Conservation (phyloP, 1,140 invertebrate genomes). For the Drusus annulatus region DNA sequence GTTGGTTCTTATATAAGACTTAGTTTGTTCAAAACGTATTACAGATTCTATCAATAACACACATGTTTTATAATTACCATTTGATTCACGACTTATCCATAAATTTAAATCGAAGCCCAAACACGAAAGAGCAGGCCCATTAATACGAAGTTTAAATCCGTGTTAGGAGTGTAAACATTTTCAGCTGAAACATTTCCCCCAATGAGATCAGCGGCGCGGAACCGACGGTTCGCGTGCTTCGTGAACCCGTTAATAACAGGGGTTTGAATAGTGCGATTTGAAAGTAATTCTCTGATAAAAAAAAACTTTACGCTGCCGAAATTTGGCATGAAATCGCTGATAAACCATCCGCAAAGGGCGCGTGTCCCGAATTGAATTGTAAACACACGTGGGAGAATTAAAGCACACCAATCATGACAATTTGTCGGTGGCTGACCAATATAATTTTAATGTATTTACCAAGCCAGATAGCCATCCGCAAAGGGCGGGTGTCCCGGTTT, state of each 20-base stretch:
- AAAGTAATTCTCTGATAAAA: neutral
- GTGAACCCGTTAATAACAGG: conserved; percentile 1
- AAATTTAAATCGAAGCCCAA: neutral
- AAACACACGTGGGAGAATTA: too few species aligned
- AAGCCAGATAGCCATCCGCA: too few species aligned
- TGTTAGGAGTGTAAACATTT: neutral
- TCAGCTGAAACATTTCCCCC: neutral
- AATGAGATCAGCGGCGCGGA: conserved; percentile 5
- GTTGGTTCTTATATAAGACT: too few species aligned
- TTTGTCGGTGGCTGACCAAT: neutral
- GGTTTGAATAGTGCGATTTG: neutral
- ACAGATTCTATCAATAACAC: too few species aligned
- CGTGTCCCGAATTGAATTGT: neutral
- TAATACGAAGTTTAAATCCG: neutral
- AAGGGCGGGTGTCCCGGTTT: too few species aligned
- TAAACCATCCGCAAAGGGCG: conserved; percentile 9
- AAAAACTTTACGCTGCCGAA: neutral
- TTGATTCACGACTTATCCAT: neutral
- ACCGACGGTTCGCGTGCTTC: conserved; percentile 13
- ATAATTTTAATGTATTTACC: too few species aligned
- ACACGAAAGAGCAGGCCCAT: neutral
- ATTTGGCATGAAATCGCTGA: conserved; percentile 14
- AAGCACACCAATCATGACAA: neutral
- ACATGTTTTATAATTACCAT: neutral
- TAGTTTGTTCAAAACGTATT: too few species aligned